Conservation (phyloP, 2,888 invertebrate genomes). For the Xanthorhoe spadicearia region DNA sequence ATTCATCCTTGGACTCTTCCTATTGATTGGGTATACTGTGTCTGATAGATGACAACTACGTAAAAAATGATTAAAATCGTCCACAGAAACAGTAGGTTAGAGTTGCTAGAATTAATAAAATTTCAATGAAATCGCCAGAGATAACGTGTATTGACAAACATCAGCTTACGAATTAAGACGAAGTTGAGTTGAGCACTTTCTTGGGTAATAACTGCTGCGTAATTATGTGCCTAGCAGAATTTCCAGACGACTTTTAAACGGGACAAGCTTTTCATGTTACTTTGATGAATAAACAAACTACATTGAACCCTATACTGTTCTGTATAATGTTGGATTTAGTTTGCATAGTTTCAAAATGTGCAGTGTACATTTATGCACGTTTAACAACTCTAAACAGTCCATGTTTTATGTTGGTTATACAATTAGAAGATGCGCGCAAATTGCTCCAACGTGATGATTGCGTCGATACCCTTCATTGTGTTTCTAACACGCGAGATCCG, state of each 20-base stretch:
- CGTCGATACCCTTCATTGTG: conserved; percentile 21
- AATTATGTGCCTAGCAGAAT: conserved; percentile 14
- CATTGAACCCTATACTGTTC: neutral
- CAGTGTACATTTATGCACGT: conserved; percentile 15
- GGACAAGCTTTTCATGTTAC: conserved; percentile 16
- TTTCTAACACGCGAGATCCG: conserved; percentile 24
- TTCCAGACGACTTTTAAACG: conserved; percentile 21
- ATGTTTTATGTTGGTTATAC: conserved; percentile 29
- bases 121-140: neutral
- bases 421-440: conserved; percentile 33
- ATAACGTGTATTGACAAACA: too few species aligned
- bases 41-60: neutral
- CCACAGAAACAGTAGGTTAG: too few species aligned
- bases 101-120: neutral
- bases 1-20: neutral
- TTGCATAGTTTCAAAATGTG: conserved; percentile 10
- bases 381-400: conserved; percentile 8
- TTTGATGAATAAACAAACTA: neutral
- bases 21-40: neutral
- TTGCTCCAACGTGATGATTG: conserved; percentile 25
- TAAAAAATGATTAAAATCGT: neutral
- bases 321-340: neutral
- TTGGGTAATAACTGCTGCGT: conserved; percentile 15
- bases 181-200: conserved; percentile 5
- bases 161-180: neutral